phyloP scores from a whole-genome alignment of 2,797 vertebrate genomes.

The Tauraco hartlaubi region DNA sequence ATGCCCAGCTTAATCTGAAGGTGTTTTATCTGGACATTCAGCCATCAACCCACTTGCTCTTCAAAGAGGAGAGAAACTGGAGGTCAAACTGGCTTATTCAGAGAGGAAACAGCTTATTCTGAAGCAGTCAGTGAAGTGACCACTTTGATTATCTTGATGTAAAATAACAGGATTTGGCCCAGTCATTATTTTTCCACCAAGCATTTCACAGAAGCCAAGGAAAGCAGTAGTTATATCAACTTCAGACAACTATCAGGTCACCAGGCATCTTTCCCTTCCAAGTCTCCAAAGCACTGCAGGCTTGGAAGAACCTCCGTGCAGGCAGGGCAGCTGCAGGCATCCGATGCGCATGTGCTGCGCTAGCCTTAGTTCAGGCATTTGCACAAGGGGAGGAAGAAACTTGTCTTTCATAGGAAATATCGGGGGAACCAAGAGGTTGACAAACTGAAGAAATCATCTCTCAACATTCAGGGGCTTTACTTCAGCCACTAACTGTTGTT shows the following conservation, averaged over 20 bases:
- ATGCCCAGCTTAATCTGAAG: background rate
- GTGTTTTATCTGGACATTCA: slow-evolving; percentile 29
- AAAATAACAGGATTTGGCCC: slow-evolving; percentile 30
- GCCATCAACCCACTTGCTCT: background rate
- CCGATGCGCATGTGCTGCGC: background rate
- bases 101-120: slow-evolving; percentile 14
- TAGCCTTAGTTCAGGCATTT: background rate
- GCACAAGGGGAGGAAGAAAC: background rate
- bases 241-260: background rate
- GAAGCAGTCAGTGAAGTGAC: slow-evolving; percentile 30
- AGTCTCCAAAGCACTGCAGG: background rate
- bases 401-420: background rate
- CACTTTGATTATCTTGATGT: slow-evolving; percentile 1
- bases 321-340: background rate
- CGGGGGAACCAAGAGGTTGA: background rate
- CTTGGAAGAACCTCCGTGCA: background rate
- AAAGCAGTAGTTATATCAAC: background rate
- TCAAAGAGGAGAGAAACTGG: slow-evolving; percentile 7
- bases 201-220: background rate
- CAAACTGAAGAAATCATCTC: background rate
- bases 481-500: background rate
- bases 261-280: background rate
- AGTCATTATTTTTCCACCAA: slow-evolving; percentile 12
- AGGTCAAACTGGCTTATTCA: background rate
- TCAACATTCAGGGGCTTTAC: background rate